phyloP scores from a whole-genome alignment of 23 tunicate species.

The Trididemnum miniatum region DNA sequence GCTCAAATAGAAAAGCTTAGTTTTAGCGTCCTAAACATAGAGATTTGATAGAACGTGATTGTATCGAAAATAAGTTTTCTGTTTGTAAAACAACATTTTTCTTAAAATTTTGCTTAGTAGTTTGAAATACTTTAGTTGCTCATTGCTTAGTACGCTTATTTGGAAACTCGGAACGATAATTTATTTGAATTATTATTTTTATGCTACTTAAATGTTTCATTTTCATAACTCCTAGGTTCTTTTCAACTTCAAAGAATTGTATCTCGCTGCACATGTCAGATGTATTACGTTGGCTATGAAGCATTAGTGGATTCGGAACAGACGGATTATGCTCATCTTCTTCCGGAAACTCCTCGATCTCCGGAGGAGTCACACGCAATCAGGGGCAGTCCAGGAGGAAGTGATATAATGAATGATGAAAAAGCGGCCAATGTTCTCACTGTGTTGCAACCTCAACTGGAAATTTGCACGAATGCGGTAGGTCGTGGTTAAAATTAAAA shows the following conservation, averaged over 20 bases:
- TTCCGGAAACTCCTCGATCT: slow-evolving; percentile 43
- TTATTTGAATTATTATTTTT: no score
- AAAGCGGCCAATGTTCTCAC: slow-evolving; percentile 79
- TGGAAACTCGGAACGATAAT: no score
- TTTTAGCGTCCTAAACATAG: no score
- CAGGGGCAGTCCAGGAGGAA: slow-evolving; percentile 5
- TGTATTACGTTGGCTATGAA: slow-evolving; percentile 94
- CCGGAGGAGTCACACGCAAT: slow-evolving; percentile 28
- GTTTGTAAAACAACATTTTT: no score
- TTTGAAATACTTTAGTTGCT: no score
- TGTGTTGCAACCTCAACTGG: slow-evolving; percentile 72
- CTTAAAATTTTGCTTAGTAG: no score
- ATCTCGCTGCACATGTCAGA: slow-evolving; percentile 80
- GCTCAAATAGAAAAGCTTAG: no score
- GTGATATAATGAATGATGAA: slow-evolving; percentile 59
- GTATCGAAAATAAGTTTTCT: no score
- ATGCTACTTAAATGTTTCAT: no score
- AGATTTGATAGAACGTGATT: no score
- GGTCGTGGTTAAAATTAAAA: no score
- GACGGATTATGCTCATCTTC: slow-evolving; percentile 58
- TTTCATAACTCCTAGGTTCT: slow-evolving; percentile 81
- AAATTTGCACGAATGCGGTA: slow-evolving; percentile 89
- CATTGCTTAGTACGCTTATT: no score
- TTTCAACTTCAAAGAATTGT: slow-evolving; percentile 94
- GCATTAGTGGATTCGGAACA: slow-evolving; percentile 82